Evolutionary conservation across 2,113 vertebrate species (phyloP).

Genomic region (Emydura subglobosa): DNA sequence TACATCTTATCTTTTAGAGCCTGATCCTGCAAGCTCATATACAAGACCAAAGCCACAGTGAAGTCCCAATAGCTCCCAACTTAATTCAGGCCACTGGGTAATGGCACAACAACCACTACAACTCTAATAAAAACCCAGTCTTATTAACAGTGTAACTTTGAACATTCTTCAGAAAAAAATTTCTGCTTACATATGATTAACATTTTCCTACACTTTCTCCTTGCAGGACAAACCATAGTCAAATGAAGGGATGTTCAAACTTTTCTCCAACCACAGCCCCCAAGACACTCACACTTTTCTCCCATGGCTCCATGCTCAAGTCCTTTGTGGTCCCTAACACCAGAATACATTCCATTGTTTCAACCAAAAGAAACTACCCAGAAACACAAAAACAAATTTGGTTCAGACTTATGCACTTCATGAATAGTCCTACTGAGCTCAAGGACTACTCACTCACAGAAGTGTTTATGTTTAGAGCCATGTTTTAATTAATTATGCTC

Average conservation of each 20-base stretch:
- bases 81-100: accelerated
- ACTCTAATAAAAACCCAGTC: accelerated
- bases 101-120: background rate
- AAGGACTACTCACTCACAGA: background rate
- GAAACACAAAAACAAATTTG: background rate
- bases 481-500: background rate
- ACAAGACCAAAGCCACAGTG: background rate
- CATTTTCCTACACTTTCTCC: background rate
- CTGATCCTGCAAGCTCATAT: background rate
- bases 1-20: background rate
- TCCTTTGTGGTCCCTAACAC: background rate
- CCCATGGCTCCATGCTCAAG: background rate
- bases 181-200: background rate
- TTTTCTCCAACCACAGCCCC: background rate
- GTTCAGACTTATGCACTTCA: background rate
- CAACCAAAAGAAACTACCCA: background rate
- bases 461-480: background rate
- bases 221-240: background rate
- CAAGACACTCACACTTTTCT: background rate
- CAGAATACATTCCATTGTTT: background rate
- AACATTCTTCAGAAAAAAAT: background rate
- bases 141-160: background rate
- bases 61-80: background rate
- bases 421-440: background rate
- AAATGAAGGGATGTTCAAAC: background rate